These are phyloP conservation scores for Cetonia aurata DNA, from an alignment of 2,888 invertebrate species.

Conservation along the genomic window DNA sequence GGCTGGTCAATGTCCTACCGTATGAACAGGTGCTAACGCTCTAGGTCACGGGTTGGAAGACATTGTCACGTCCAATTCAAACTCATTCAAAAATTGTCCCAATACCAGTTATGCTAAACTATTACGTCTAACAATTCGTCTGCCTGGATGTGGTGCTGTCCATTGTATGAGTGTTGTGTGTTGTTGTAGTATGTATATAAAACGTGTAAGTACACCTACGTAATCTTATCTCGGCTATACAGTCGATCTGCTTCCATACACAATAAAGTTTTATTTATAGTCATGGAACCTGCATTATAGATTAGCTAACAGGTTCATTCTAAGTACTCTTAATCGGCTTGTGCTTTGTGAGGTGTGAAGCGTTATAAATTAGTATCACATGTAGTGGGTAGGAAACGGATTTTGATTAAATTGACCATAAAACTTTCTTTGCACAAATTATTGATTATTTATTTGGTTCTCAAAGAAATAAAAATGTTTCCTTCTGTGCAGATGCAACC, in stretches of 20 bases:
- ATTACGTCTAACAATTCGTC: conserved; percentile 46
- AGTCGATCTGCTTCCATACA: conserved; percentile 30
- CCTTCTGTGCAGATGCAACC: no score
- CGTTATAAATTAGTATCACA: conserved; percentile 2
- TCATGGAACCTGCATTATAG: conserved; percentile 19
- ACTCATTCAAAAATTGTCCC: conserved; percentile 52
- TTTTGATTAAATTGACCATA: no score
- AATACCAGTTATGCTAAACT: conserved; percentile 53
- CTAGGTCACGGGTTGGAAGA: conserved; percentile 57
- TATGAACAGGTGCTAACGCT: conserved; percentile 64
- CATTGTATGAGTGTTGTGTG: conserved; percentile 19
- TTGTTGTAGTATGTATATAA: conserved; percentile 15
- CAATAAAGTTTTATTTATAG: conserved; percentile 38
- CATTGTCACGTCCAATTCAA: conserved; percentile 48
- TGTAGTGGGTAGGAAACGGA: no score
- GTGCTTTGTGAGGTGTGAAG: conserved; percentile 19
- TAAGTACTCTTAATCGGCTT: conserved; percentile 17
- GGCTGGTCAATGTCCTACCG: conserved; percentile 64
- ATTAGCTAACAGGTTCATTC: conserved; percentile 31
- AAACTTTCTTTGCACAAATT: no score
- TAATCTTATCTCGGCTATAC: conserved; percentile 36
- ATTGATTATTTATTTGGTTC: no score
- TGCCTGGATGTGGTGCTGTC: conserved; percentile 38
- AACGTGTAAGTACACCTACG: conserved; percentile 36
- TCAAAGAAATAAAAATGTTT: no score